These are phyloP conservation scores for Calliphora vicina DNA, from an alignment of 1,140 invertebrate species.

Conservation along the genomic window DNA sequence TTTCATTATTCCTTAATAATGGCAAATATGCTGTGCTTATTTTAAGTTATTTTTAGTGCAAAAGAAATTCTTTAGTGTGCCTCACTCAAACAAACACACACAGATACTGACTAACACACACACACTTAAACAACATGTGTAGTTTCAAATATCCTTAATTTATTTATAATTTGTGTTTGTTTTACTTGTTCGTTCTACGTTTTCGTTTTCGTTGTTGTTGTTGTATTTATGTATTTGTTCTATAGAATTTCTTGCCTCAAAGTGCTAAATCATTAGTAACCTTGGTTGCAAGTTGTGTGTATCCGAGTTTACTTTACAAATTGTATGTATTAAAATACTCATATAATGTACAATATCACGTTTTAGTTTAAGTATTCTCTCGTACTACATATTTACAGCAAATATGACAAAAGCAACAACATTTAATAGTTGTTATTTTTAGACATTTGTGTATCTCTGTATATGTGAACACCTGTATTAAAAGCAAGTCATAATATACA, in stretches of 20 bases:
- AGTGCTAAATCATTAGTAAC: background rate
- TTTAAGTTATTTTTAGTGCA: background rate
- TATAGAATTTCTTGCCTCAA: background rate
- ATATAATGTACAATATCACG: background rate
- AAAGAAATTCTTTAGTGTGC: no score
- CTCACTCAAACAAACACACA: no score
- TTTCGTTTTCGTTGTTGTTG: background rate
- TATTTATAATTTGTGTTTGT: conserved; percentile 9
- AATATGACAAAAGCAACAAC: background rate
- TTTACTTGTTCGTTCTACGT: background rate
- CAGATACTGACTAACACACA: no score
- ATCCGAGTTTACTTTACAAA: background rate
- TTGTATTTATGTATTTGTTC: background rate
- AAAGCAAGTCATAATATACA: no score
- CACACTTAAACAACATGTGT: no score
- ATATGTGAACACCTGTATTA: background rate
- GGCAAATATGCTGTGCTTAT: no score
- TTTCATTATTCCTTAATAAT: background rate
- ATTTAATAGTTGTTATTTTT: background rate
- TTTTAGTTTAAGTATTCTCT: background rate
- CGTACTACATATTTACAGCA: background rate
- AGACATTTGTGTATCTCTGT: background rate
- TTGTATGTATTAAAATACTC: background rate
- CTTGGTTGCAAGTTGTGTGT: background rate
- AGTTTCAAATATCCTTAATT: background rate